These are phyloP conservation scores for Agriopis marginaria DNA, from an alignment of 2,888 invertebrate genomes.

Conservation along the genomic window DNA sequence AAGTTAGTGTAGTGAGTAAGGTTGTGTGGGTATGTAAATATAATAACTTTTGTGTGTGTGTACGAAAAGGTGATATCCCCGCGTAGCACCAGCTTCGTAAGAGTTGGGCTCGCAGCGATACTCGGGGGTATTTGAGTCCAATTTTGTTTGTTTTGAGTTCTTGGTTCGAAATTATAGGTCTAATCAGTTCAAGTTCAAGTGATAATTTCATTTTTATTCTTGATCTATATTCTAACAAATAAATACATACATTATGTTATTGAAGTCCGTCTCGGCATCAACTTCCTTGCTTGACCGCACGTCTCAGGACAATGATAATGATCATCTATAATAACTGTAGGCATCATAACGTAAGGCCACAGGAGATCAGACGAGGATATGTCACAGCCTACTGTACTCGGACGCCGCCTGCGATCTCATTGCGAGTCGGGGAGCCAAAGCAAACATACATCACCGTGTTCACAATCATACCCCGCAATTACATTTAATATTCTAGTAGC, in stretches of 20 bases:
- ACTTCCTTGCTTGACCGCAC: conserved; percentile 14
- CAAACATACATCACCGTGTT: conserved; percentile 17
- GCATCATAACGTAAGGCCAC: conserved; percentile 26
- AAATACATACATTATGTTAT: neutral
- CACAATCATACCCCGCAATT: neutral
- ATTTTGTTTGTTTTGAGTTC: too few relatives aligned
- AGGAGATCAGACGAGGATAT: conserved; percentile 29
- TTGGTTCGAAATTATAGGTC: too few relatives aligned
- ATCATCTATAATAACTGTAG: conserved; percentile 25
- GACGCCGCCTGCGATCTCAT: conserved; percentile 10
- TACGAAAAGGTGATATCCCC: too few relatives aligned
- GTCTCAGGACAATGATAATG: conserved; percentile 23
- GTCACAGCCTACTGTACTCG: neutral
- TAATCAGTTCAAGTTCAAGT: too few relatives aligned
- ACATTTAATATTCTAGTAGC: neutral
- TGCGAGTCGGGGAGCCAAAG: neutral
- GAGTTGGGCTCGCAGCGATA: too few relatives aligned
- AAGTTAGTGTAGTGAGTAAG: too few relatives aligned
- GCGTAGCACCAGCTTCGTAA: too few relatives aligned
- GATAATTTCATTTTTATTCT: neutral
- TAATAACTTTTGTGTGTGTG: too few relatives aligned
- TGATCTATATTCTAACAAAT: neutral
- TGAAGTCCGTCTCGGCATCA: neutral
- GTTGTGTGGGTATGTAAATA: too few relatives aligned
- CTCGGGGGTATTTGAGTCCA: too few relatives aligned